Base-by-base conservation (phyloP, 2,797 vertebrate species). In the Thalassophryne amazonica region DNA sequence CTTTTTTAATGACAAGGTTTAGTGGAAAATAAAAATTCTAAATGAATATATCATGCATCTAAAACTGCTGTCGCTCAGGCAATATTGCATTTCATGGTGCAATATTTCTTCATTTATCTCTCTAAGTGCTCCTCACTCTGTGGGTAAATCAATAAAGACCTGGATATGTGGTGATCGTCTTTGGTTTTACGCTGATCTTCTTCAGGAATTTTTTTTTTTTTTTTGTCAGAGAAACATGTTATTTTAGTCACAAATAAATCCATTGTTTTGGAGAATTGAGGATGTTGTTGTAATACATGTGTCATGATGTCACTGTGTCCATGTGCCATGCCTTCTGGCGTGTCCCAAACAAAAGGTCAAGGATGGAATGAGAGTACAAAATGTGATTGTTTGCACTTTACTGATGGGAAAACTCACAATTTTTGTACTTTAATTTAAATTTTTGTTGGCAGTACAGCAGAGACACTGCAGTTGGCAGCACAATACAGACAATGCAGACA, bases 1-100 rank as follows among this genome's bases (percentile, higher is more conserved):
- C n/a, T n/a, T n/a, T n/a, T n/a, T 80, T 69, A 66, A 81, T 34
- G 45, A 60, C 59, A 69, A 41, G 74, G 70, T 80, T 78, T 64
- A 73, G 47, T 51, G 42, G 39, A 48, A 67, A 75, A 75, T 75
- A 68, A 80, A 67, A 59, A 43, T 9, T 54, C 45, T 43, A 50
- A 80, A 76, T 71, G 56, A 76, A 59, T 65, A 61, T 65, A 69
- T 64, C 35, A 43, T 18, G 24, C 52, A 42, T 66, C 35, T 58
- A 34, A 73, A 83, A 65, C 1, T 14, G 40, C 61, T 56, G 65
- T 63, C 47, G 12, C 45, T 73, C 32, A 45, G 43, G 54, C 57
- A 40, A 28, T 52, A 62, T 65, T 47, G 46, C 51, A 59, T 49
- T 51, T 72, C 12, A 32, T 48, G n/a, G 58, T 5, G 32, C 51